These are phyloP conservation scores for Pelosia muscerda DNA, from an alignment of 2,888 invertebrate genomes.

Conservation along the genomic window DNA sequence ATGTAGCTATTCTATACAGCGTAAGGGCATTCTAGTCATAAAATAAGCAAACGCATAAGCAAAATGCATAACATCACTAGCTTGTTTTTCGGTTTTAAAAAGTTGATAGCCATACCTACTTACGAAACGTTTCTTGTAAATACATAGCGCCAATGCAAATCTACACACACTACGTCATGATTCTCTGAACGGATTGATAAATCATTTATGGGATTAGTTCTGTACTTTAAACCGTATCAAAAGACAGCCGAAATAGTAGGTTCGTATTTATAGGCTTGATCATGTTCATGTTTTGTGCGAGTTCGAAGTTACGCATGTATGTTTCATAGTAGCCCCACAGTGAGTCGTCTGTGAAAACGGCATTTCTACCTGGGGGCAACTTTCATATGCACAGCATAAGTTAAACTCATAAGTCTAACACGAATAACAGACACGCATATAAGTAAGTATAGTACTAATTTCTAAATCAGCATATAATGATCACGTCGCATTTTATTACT, in stretches of 20 bases:
- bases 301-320: background rate
- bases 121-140: background rate
- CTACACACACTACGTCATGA: too few species aligned
- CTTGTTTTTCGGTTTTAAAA: background rate
- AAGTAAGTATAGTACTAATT: background rate
- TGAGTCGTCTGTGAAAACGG: constrained; percentile 26
- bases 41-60: background rate
- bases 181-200: background rate
- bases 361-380: constrained; percentile 28
- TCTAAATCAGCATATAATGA: background rate
- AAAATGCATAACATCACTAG: background rate
- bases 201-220: background rate
- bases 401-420: constrained; percentile 15
- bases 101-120: background rate
- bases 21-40: background rate
- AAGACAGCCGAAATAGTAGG: background rate
- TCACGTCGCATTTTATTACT: background rate
- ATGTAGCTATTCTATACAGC: too few species aligned
- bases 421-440: background rate
- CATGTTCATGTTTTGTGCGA: background rate
- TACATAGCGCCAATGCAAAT: too few species aligned
- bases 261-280: background rate
- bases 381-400: constrained; percentile 25
- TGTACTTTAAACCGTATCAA: background rate
- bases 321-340: background rate